Evolutionary conservation across 2,797 vertebrate species (phyloP).

Genomic region (Chelidonichthys spinosus): DNA sequence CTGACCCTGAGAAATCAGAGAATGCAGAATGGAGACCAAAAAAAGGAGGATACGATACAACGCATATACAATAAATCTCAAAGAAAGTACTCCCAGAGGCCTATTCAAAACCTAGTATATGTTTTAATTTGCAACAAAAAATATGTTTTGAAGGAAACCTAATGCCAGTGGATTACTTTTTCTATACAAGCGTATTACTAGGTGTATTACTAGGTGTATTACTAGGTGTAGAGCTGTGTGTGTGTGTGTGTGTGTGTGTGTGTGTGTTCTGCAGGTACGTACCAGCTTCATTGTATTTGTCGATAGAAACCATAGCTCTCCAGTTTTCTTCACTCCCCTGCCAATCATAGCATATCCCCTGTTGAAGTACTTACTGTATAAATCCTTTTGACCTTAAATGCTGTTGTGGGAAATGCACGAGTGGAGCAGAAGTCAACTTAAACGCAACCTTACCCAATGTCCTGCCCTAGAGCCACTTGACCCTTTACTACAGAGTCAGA

Average conservation of each 20-base stretch:
- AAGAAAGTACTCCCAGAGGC: not conserved
- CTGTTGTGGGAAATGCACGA: conserved; percentile 4
- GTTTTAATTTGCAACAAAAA: not conserved
- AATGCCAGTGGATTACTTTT: not conserved
- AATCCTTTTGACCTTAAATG: conserved; percentile 29
- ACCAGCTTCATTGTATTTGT: not conserved
- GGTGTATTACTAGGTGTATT: not conserved
- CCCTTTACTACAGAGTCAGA: conserved; percentile 3
- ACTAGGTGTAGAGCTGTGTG: not conserved
- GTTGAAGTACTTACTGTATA: conserved; percentile 10
- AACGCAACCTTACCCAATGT: conserved; percentile 5
- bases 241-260: not conserved
- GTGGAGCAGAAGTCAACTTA: conserved; percentile 18
- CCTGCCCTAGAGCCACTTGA: conserved; percentile 3
- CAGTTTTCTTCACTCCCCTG: not conserved
- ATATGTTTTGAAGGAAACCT: not conserved
- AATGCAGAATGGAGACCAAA: not conserved
- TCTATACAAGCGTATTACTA: not conserved
- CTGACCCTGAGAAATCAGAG: not conserved
- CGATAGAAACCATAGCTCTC: not conserved
- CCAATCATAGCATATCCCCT: conserved; percentile 7
- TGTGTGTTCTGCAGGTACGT: not conserved
- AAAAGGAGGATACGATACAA: not conserved
- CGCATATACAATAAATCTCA: not conserved
- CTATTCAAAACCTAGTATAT: not conserved